Percentiles rank a stretch among this genome's conserved stretches.
Conservation (phyloP, 2,113 vertebrate genomes). For the Pardalotus punctatus region DNA sequence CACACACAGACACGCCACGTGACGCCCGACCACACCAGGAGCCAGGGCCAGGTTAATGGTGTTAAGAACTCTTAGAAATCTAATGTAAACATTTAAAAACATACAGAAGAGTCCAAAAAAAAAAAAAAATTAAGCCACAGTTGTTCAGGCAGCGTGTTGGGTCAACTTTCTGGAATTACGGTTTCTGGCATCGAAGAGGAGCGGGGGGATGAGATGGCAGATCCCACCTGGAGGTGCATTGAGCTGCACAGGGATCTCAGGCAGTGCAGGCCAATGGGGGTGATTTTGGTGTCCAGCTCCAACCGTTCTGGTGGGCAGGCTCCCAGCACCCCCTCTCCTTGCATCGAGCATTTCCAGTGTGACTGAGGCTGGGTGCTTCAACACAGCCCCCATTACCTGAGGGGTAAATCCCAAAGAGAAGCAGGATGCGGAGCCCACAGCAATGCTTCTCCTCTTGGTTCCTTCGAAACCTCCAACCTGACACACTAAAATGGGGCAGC, state of each 20-base stretch:
- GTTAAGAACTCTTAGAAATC: not conserved
- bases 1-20: not conserved
- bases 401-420: not conserved
- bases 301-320: not conserved
- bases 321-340: not conserved
- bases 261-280: not conserved
- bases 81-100: constrained; percentile 57
- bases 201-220: not conserved
- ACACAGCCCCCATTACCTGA: not conserved
- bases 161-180: not conserved
- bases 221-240: not conserved
- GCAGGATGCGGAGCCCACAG: fast-evolving
- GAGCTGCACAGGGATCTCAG: not conserved
- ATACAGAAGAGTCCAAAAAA: not conserved
- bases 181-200: not conserved
- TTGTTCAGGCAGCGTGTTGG: not conserved
- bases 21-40: not conserved
- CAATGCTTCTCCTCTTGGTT: not conserved
- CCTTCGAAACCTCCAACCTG: not conserved
- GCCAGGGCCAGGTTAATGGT: not conserved
- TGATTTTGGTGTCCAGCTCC: not conserved
- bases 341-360: not conserved
- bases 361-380: not conserved
- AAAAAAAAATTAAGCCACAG: not conserved
- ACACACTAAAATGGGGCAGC: too few species aligned